These are phyloP conservation scores for Anastrepha obliqua DNA, from an alignment of 1,140 invertebrate species.

Conservation along the genomic window DNA sequence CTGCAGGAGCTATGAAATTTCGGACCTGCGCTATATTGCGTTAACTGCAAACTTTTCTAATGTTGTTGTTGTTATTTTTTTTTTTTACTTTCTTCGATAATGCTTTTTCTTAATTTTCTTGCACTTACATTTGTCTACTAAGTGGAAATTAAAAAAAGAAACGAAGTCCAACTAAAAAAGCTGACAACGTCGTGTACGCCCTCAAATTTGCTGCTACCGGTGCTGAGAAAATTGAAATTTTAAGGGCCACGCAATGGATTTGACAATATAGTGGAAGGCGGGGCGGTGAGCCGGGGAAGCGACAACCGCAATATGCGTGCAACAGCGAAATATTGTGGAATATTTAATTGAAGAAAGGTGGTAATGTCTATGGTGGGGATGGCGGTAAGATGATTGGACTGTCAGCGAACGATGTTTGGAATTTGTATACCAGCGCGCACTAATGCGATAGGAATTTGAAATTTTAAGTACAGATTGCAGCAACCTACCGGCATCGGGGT, in stretches of 20 bases:
- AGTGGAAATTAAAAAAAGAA: background rate
- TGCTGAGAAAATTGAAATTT: conserved; percentile 38
- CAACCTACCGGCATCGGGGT: no score
- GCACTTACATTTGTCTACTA: background rate
- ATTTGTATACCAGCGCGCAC: no score
- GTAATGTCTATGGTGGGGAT: background rate
- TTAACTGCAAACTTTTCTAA: conserved; percentile 11
- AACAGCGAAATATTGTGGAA: background rate
- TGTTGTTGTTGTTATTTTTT: background rate
- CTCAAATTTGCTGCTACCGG: background rate
- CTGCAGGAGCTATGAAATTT: background rate
- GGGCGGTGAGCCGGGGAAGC: background rate
- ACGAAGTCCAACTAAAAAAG: background rate
- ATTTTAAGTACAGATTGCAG: no score
- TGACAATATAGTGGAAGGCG: background rate
- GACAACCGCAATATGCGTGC: conserved; percentile 16
- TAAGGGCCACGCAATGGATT: background rate
- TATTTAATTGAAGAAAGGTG: background rate
- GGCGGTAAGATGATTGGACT: background rate
- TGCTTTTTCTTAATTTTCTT: conserved; percentile 19
- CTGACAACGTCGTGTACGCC: background rate
- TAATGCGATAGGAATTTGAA: no score
- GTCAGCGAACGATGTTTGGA: background rate
- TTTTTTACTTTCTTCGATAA: background rate
- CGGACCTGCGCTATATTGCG: background rate